Percentiles rank a stretch among this genome's conserved stretches.
Conservation (phyloP, 1,140 invertebrate species). For the Amyelois transitella region DNA sequence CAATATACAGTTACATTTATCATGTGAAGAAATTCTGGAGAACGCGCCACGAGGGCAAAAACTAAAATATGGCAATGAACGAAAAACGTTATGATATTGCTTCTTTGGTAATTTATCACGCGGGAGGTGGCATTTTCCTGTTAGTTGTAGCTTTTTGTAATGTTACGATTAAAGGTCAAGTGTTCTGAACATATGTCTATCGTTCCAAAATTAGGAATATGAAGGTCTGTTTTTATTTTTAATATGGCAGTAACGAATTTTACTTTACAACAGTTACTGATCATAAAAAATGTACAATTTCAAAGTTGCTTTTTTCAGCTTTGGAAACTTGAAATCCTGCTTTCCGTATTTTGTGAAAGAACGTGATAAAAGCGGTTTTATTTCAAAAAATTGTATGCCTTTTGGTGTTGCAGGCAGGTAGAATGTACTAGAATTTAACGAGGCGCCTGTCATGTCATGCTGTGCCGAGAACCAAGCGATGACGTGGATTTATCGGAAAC, state of each 20-base stretch:
- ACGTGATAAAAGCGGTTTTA: too few relatives aligned
- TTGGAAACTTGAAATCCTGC: too few relatives aligned
- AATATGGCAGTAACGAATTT: too few relatives aligned
- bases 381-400: too few relatives aligned
- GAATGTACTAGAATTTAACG: not conserved
- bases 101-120: slow-evolving; percentile 1
- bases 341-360: too few relatives aligned
- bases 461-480: not conserved
- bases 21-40: not conserved
- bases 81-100: not conserved
- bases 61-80: not conserved
- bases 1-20: not conserved
- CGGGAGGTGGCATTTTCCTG: not conserved
- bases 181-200: not conserved
- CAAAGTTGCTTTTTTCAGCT: too few relatives aligned
- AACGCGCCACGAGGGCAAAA: not conserved
- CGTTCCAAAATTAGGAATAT: not conserved
- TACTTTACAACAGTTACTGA: too few relatives aligned
- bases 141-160: not conserved
- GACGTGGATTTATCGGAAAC: too few relatives aligned
- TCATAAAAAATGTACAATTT: too few relatives aligned
- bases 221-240: too few relatives aligned
- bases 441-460: not conserved
- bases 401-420: not conserved
- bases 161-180: not conserved